Evolutionary conservation across 2,888 invertebrate genomes (phyloP).

Genomic region (Coenonympha arcania): DNA sequence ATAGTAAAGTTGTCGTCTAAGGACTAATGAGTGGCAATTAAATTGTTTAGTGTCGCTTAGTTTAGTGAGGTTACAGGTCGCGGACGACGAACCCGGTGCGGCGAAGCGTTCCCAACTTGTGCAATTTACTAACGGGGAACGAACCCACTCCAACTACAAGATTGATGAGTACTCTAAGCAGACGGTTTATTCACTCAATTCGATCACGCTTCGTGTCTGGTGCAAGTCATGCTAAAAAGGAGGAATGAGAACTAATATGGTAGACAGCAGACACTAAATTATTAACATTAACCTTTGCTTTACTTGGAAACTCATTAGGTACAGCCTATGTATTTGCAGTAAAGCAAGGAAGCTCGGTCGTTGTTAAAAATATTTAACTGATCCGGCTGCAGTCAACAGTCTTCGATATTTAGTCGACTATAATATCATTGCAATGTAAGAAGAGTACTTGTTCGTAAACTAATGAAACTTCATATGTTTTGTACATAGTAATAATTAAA

Average conservation of each 20-base stretch:
- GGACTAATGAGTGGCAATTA: slow-evolving; percentile 69
- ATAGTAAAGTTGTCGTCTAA: slow-evolving; percentile 53
- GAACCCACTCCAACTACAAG: slow-evolving; percentile 43
- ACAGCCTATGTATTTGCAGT: no score
- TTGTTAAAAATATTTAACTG: no score
- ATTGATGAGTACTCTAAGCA: slow-evolving; percentile 65
- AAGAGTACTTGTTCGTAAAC: no score
- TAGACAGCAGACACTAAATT: not conserved
- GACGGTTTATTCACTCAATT: slow-evolving; percentile 69
- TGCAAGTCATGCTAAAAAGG: slow-evolving; percentile 53
- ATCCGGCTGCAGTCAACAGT: no score
- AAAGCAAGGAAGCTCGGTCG: no score
- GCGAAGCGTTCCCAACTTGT: slow-evolving; percentile 46
- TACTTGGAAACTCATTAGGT: no score
- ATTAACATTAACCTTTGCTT: no score
- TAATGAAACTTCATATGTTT: no score
- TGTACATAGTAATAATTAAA: no score
- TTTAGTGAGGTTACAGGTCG: slow-evolving; percentile 64
- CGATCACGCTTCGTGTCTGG: slow-evolving; percentile 67
- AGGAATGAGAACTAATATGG: slow-evolving; percentile 26
- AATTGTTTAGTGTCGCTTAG: slow-evolving; percentile 66
- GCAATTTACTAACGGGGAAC: slow-evolving; percentile 55
- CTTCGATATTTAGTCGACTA: no score
- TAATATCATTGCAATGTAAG: no score
- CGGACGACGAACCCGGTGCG: slow-evolving; percentile 56